A percentile compares a stretch with the other conserved stretches of the same genome.
These are phyloP conservation scores for Physella acuta DNA, from an alignment of 1,140 invertebrate species.

Conservation along the genomic window DNA sequence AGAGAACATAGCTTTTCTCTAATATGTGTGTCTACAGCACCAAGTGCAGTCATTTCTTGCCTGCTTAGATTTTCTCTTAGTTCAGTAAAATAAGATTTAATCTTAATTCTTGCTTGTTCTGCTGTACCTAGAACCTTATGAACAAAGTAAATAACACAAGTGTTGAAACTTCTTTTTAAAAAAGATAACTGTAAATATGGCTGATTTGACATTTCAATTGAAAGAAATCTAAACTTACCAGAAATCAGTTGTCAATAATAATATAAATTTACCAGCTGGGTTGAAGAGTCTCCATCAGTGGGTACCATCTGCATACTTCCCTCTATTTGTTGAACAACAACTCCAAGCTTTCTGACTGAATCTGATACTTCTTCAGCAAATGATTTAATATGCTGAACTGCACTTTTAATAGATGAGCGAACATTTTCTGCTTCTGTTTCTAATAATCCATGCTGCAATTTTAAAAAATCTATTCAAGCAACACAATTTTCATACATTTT, in stretches of 20 bases:
- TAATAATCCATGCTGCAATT: slow-evolving; percentile 63
- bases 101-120: slow-evolving; percentile 61
- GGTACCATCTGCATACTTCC: slow-evolving; percentile 48
- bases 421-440: slow-evolving; percentile 68
- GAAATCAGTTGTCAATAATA: no score
- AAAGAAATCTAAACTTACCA: no score
- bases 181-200: background rate
- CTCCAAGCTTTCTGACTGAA: slow-evolving; percentile 63
- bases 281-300: slow-evolving; percentile 34
- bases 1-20: slow-evolving; percentile 65
- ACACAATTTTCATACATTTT: background rate
- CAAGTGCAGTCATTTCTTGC: slow-evolving; percentile 66
- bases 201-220: background rate
- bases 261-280: slow-evolving; percentile 46
- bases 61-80: slow-evolving; percentile 63
- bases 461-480: slow-evolving; percentile 33
- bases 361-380: slow-evolving; percentile 68
- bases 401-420: slow-evolving; percentile 62
- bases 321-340: slow-evolving; percentile 55
- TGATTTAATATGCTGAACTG: slow-evolving; percentile 64
- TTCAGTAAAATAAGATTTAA: slow-evolving; percentile 66
- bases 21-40: slow-evolving; percentile 67
- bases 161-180: no score
- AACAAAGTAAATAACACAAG: no score
- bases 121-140: slow-evolving; percentile 58